phyloP scores from a whole-genome alignment of 2,797 vertebrate genomes.

The Catharus ustulatus region DNA sequence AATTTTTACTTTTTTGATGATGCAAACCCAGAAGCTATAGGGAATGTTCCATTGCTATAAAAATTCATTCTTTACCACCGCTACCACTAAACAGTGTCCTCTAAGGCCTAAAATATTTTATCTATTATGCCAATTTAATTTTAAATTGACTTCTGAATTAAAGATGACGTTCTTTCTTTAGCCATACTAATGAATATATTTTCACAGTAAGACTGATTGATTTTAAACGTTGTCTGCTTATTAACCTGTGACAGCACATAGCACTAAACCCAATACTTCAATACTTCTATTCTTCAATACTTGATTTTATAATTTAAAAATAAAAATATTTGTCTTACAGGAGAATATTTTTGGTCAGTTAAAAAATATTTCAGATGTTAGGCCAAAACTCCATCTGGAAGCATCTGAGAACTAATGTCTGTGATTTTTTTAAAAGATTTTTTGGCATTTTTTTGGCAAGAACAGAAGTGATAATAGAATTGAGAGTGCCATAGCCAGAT shows the following conservation, averaged over 20 bases:
- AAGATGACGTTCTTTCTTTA: background rate
- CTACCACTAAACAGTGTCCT: background rate
- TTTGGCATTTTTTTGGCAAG: slow-evolving; percentile 31
- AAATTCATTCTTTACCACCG: background rate
- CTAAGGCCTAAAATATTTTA: background rate
- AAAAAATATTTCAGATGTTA: slow-evolving; percentile 35
- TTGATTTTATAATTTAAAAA: background rate
- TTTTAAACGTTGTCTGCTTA: background rate
- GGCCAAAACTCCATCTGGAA: slow-evolving; percentile 31
- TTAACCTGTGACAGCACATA: background rate
- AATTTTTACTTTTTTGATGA: background rate
- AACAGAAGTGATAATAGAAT: slow-evolving; percentile 9
- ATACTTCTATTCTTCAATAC: background rate
- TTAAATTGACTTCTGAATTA: background rate
- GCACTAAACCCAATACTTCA: background rate
- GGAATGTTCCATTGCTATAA: background rate
- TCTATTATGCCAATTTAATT: background rate
- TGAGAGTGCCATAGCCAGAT: background rate
- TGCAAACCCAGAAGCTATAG: background rate
- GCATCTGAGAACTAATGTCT: background rate
- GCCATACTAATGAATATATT: background rate
- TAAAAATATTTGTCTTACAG: background rate
- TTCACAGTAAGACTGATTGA: background rate
- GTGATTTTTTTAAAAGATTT: background rate
- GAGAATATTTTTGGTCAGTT: background rate